Percentiles rank a stretch among this genome's conserved stretches.
phyloP scores from a whole-genome alignment of 1,140 invertebrate genomes.

The Acyrthosiphon pisum region DNA sequence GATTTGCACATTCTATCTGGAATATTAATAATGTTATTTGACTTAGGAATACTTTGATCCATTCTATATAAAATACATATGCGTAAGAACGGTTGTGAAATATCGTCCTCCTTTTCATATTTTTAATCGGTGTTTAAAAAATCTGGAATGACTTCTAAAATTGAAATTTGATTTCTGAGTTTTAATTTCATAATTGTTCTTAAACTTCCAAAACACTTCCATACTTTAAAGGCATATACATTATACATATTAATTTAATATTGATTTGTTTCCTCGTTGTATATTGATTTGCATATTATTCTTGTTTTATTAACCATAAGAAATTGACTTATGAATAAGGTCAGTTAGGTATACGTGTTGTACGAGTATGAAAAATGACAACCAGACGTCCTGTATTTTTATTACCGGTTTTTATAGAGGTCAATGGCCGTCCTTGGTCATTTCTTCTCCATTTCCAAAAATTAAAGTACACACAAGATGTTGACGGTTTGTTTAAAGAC shows the following conservation, averaged over 20 bases:
- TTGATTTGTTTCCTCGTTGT: neutral
- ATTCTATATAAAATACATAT: neutral
- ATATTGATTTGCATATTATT: conserved; percentile 24
- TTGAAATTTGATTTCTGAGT: neutral
- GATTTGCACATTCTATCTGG: neutral
- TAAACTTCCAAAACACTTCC: neutral
- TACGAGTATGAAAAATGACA: conserved; percentile 44
- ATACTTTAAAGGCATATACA: neutral
- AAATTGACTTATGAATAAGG: conserved; percentile 45
- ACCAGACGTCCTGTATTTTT: conserved; percentile 38
- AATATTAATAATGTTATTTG: neutral
- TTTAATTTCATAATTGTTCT: neutral
- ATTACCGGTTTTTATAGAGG: conserved; percentile 46
- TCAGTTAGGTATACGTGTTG: conserved; percentile 34
- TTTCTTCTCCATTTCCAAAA: conserved; percentile 37
- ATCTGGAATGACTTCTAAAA: neutral
- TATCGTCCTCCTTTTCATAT: neutral
- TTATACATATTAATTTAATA: neutral
- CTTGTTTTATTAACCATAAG: neutral
- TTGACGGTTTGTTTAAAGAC: neutral
- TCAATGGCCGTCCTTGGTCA: conserved; percentile 45
- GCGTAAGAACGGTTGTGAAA: neutral
- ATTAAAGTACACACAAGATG: neutral
- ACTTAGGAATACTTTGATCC: neutral
- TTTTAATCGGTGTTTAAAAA: neutral